A percentile compares a stretch with the other conserved stretches of the same genome.
phyloP scores from a whole-genome alignment of 2,888 invertebrate species.

The Eueremaeus valkanovi region DNA sequence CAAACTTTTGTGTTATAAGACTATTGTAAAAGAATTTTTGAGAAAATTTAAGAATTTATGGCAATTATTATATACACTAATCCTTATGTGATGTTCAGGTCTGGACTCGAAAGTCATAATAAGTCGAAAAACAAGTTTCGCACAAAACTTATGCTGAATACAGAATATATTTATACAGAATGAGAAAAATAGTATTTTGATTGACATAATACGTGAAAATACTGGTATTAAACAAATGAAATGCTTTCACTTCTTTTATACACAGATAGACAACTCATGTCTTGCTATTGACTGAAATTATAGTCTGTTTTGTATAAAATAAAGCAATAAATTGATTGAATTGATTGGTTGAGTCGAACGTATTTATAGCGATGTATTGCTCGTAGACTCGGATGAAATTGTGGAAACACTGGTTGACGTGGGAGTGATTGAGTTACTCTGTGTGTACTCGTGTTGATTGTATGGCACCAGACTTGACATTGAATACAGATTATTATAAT shows the following conservation, averaged over 20 bases:
- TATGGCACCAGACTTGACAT: slow-evolving; percentile 51
- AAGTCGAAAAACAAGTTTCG: too few relatives aligned
- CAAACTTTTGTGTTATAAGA: too few relatives aligned
- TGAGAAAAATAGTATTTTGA: too few relatives aligned
- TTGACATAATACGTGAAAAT: too few relatives aligned
- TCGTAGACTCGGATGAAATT: slow-evolving; percentile 15
- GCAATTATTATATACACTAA: too few relatives aligned
- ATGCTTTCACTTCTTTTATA: neutral
- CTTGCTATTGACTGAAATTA: slow-evolving; percentile 4
- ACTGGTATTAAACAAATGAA: neutral
- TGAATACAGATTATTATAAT: slow-evolving; percentile 64
- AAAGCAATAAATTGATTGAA: neutral
- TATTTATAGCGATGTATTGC: slow-evolving; percentile 19
- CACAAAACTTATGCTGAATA: too few relatives aligned
- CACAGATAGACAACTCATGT: neutral
- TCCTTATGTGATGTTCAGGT: too few relatives aligned
- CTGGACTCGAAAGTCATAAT: too few relatives aligned
- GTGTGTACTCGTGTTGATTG: neutral
- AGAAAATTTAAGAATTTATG: too few relatives aligned
- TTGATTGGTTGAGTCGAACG: neutral
- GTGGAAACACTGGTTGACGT: slow-evolving; percentile 34
- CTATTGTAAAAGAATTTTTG: too few relatives aligned
- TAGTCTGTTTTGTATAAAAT: neutral
- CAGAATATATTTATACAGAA: too few relatives aligned
- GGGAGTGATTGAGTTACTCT: neutral